Conservation (phyloP, 2,113 vertebrate species). For the Ardeotis arabs region DNA sequence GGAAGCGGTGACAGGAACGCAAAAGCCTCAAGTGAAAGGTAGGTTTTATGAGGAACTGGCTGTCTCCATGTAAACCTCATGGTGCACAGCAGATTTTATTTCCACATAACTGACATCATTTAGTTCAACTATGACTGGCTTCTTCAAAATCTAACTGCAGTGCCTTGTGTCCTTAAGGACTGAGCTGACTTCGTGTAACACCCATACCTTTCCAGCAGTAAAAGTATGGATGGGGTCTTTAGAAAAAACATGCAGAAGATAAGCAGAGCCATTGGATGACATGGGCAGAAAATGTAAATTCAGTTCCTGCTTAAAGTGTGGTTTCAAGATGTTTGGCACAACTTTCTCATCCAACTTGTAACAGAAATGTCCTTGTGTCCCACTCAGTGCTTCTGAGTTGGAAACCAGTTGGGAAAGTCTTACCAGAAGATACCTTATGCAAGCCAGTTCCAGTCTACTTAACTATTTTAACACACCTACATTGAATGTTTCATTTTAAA, state of each 20-base stretch:
- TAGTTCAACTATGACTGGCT: not conserved
- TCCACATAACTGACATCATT: not conserved
- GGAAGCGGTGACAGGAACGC: not conserved
- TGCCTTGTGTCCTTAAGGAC: accelerated
- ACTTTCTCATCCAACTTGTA: not conserved
- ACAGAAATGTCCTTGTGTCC: not conserved
- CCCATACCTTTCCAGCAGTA: accelerated
- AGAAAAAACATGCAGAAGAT: not conserved
- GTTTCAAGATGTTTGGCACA: not conserved
- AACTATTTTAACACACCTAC: not conserved
- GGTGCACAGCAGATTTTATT: not conserved
- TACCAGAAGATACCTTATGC: not conserved
- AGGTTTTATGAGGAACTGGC: not conserved
- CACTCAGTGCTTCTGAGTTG: not conserved
- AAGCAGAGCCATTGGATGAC: not conserved
- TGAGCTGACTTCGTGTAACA: accelerated
- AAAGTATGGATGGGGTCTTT: not conserved
- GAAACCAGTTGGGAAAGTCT: not conserved
- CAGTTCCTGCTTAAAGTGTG: not conserved
- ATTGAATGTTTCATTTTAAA: not conserved
- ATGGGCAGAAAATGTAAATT: not conserved
- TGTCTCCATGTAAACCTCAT: not conserved
- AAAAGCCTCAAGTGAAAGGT: not conserved
- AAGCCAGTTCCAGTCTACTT: not conserved
- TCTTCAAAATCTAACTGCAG: not conserved